These are phyloP conservation scores for Drosophila simulans DNA, from an alignment of 1,140 invertebrate species.

Conservation along the genomic window DNA sequence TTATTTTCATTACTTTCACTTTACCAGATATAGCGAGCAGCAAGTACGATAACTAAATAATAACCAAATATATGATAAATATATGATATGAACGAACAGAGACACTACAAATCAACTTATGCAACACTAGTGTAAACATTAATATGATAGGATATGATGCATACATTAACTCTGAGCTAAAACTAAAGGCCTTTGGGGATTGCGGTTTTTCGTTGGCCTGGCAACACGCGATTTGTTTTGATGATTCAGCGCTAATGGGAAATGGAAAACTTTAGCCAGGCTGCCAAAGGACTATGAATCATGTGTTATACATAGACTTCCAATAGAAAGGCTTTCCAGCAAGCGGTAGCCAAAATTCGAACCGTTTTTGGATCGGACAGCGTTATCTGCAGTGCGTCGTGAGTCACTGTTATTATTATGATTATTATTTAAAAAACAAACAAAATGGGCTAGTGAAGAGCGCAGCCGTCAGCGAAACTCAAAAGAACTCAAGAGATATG, in stretches of 20 bases:
- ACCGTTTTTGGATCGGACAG: neutral
- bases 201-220: constrained; percentile 15
- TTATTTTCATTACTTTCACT: constrained; percentile 5
- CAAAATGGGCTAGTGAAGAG: constrained; percentile 18
- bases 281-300: constrained; percentile 43
- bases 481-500: constrained; percentile 36
- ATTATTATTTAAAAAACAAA: constrained; percentile 43
- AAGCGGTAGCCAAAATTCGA: constrained; percentile 12
- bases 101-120: constrained; percentile 14
- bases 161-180: constrained; percentile 11
- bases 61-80: constrained; percentile 5
- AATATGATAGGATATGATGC: constrained; percentile 11
- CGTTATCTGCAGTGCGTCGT: constrained; percentile 30
- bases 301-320: constrained; percentile 38
- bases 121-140: constrained; percentile 2
- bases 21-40: neutral
- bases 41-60: neutral
- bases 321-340: constrained; percentile 17
- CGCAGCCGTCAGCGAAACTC: constrained; percentile 8
- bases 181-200: neutral
- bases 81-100: constrained; percentile 10
- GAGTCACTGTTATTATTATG: constrained; percentile 20
- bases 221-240: constrained; percentile 32
- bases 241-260: constrained; percentile 44
- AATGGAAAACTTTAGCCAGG: constrained; percentile 12